Evolutionary conservation across 1,140 invertebrate genomes (phyloP).

Genomic region (Drosophila kikkawai): DNA sequence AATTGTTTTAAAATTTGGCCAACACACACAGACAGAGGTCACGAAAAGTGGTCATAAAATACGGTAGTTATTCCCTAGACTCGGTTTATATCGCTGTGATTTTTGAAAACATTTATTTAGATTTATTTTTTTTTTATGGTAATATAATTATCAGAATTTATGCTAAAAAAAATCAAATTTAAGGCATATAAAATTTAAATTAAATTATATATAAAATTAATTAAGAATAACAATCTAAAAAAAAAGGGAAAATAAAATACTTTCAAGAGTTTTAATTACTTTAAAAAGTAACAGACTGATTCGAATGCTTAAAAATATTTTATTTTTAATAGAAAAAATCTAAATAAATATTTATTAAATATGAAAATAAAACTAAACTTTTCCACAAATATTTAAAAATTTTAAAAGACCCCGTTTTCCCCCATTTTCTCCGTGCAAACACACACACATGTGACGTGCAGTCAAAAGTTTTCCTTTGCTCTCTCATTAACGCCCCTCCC

Average conservation of each 20-base stretch:
- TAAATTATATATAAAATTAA: background rate
- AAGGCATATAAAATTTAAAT: background rate
- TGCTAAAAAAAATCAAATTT: background rate
- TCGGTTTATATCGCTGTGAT: background rate
- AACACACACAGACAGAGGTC: background rate
- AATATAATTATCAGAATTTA: background rate
- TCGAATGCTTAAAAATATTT: background rate
- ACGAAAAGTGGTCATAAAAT: slow-evolving; percentile 2
- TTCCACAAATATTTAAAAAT: background rate
- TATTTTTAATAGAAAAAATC: background rate
- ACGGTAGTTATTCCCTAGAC: background rate
- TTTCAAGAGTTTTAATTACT: too few relatives aligned
- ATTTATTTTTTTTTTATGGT: background rate
- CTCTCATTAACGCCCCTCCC: slow-evolving; percentile 16
- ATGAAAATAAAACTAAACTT: too few relatives aligned
- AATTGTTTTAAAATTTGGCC: slow-evolving; percentile 71
- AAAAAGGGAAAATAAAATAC: background rate
- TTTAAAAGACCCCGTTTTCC: background rate
- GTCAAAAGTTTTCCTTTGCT: slow-evolving; percentile 36
- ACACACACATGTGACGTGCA: slow-evolving; percentile 5
- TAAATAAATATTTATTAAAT: background rate
- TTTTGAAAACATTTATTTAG: background rate
- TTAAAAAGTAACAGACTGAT: background rate
- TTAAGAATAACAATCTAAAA: background rate
- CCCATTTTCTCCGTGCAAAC: background rate